Base-by-base conservation (phyloP, 2,888 invertebrate species). In the Petrolisthes cinctipes region DNA sequence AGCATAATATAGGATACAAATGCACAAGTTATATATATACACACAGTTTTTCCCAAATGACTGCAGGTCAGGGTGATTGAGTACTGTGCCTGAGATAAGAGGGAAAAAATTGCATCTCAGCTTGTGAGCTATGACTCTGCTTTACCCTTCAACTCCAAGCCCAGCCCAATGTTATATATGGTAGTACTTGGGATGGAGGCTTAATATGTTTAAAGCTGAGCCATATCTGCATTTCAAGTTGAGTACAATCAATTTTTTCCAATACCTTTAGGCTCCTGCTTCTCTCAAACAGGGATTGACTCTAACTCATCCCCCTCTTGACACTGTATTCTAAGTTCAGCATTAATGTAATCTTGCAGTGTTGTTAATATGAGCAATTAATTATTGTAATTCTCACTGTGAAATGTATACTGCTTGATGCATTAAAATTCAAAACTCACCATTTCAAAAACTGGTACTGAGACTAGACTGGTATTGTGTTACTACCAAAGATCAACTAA, bases 11-110 rank as follows among this genome's bases (percentile, higher is more conserved):
- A 87, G 80, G 83, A 79, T 87, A 84, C 87, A 87, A 84, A 83
- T 83, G 83, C 87, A 83, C 83, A 76, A 79, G n/a, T 79, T 87
- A 87, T 87, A 56, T 87, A 87, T 83, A 86, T 68, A 79, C 83
- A 17, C 14, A 53, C 78, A 78, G 11, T 4, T 78, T 78, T 51
- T 78, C 37, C 37, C 37, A 37, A 37, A 37, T 37, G 37, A 37
- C 37, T 37, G 37, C 37, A 37, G 37, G 37, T 37, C 37, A 37
- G 37, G 37, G 37, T 37, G 37, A 37, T 37, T 37, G 37, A 37
- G 37, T 37, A 37, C 37, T 37, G 37, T 37, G 37, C 37, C 37
- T 37, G 37, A 37, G 37, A 37, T 37, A 37, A 37, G 37, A 37
- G 37, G 37, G 37, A 37, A 37, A 37, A 37, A 37, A 37, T 37